Evolutionary conservation across 2,888 invertebrate genomes (phyloP).

Genomic region (Sicus ferrugineus): DNA sequence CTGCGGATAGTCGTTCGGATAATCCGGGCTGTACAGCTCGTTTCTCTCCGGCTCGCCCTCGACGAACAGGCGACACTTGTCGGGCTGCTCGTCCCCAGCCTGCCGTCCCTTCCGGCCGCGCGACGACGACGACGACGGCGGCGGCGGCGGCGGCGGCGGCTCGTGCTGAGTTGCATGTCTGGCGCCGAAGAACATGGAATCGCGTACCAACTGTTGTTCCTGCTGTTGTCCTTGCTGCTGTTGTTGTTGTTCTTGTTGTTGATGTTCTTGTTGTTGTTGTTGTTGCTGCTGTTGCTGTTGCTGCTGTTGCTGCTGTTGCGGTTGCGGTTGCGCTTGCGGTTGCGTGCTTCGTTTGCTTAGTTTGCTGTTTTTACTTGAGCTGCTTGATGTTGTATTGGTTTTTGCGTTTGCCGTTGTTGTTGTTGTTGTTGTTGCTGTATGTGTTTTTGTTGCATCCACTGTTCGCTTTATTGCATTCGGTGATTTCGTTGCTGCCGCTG

Average conservation of each 20-base stretch:
- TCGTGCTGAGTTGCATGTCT: constrained; percentile 27
- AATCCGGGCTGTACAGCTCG: constrained; percentile 76
- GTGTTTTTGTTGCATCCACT: background rate
- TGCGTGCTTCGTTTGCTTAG: constrained; percentile 6
- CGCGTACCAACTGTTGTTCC: constrained; percentile 32
- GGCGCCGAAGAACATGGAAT: constrained; percentile 20
- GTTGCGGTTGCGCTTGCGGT: background rate
- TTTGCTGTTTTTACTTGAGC: constrained; percentile 17
- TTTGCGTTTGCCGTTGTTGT: constrained; percentile 1
- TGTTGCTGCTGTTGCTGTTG: constrained; percentile 30
- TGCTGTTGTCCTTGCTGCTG: constrained; percentile 33
- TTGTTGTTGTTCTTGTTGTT: constrained; percentile 10
- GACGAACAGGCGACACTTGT: constrained; percentile 69
- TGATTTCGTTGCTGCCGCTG: constrained; percentile 27
- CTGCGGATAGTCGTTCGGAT: constrained; percentile 73
- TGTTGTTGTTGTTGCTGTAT: constrained; percentile 12
- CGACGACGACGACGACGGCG: constrained; percentile 25
- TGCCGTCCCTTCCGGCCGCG: constrained; percentile 47
- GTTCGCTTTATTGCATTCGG: constrained; percentile 10
- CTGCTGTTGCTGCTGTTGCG: too few relatives aligned
- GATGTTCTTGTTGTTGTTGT: constrained; percentile 36
- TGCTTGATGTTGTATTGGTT: background rate
- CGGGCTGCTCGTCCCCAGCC: constrained; percentile 50
- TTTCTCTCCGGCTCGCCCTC: constrained; percentile 68
- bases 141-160: constrained; percentile 34